Evolutionary conservation across 1,140 invertebrate species (phyloP), one percentile per base, ranked within the genome.

Genomic region (Drosophila pruinosa): DNA sequence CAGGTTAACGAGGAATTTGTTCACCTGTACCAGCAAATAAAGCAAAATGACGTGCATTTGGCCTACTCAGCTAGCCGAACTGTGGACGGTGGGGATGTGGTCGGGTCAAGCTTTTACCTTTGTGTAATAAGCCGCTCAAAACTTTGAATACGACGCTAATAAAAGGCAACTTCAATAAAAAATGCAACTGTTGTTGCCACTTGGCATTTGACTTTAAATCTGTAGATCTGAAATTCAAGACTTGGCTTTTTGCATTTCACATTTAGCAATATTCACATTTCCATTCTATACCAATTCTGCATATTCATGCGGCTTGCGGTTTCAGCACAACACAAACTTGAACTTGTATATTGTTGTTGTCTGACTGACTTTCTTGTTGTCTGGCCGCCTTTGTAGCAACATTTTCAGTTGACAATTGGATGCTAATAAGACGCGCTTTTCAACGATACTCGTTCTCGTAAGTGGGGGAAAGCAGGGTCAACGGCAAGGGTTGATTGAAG

Each of bases 151-250:
- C 43, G 52, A 45, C 52, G 52, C 47, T 26, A 68, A 61, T 67
- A 75, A 80, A 75, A 75, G 58, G 34, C 59, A 82, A 52, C 41
- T 83, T 70, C 71, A 74, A 65, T 83, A 59, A 71, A 17, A 70
- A 68, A 62, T 56, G 41, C 26, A 52, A 62, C 31, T 56, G 22
- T 19, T 43, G 36, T 54, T 52, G 26, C 19, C 39, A 54, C 48
- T 70, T 63, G 22, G 34, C 47, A 74, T 71, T 74, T 48, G 48
- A 38, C 41, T 61, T 31, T 61, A 50, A 21, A 19, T 43, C 21
- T 12, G 22, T 48, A 52, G 58, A 68, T 68, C 24, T 56, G 50
- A 64, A 38, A 71, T 65, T 22, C 15, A 17, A n/a, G 48, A 77
- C 70, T 73, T 36, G 58, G 24, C 54, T 62, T 38, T 78, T 64